These are phyloP conservation scores for Lochmaea capreae DNA, from an alignment of 2,888 invertebrate genomes.

Conservation along the genomic window DNA sequence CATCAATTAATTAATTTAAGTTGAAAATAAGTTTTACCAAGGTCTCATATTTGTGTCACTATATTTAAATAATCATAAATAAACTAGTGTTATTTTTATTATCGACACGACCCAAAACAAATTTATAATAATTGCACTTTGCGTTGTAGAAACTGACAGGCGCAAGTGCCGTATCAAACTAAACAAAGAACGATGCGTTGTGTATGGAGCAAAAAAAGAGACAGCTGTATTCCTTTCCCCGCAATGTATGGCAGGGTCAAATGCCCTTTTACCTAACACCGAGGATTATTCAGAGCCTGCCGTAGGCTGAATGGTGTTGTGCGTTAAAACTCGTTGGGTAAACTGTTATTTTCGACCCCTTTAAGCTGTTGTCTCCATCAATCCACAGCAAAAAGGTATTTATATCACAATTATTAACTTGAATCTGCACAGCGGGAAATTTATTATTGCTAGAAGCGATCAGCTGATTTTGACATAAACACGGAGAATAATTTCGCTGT, in stretches of 20 bases:
- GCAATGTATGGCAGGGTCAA: conserved; percentile 37
- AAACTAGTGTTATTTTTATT: too few relatives aligned
- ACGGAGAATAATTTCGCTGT: conserved; percentile 1
- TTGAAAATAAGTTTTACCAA: too few relatives aligned
- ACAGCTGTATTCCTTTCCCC: conserved; percentile 18
- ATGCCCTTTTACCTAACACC: conserved; percentile 37
- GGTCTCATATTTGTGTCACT: too few relatives aligned
- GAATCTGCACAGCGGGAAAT: too few relatives aligned
- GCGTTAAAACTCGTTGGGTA: conserved; percentile 48
- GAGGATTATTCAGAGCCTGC: conserved; percentile 55
- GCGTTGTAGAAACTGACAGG: conserved; percentile 20
- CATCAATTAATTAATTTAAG: too few relatives aligned
- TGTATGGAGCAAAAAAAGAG: conserved; percentile 15
- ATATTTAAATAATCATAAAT: too few relatives aligned
- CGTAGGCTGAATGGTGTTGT: conserved; percentile 58
- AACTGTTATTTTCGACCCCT: conserved; percentile 57
- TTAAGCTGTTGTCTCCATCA: conserved; percentile 50
- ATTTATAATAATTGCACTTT: conserved; percentile 6
- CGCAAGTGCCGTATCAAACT: conserved; percentile 28
- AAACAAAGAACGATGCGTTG: conserved; percentile 6
- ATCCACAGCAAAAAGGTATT: conserved; percentile 46
- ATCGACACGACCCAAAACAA: background rate
- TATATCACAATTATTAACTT: conserved; percentile 9
- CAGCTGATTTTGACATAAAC: conserved; percentile 43
- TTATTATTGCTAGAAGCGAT: conserved; percentile 23